Percentiles rank a stretch among this genome's conserved stretches.
Conservation (phyloP, 2,888 invertebrate species). For the Empis livida region DNA sequence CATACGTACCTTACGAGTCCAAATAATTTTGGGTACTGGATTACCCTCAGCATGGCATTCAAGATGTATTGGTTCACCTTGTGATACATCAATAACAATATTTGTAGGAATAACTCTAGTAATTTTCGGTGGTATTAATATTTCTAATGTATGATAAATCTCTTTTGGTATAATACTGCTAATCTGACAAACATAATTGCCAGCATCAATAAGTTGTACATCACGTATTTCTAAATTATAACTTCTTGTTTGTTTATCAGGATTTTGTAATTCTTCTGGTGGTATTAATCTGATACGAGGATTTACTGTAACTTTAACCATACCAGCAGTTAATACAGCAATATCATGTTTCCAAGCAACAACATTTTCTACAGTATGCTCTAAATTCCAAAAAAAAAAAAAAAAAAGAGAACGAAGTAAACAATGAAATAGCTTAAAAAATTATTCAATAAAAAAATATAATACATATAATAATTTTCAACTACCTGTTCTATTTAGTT, state of each 20-base stretch:
- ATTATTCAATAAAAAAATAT: no score
- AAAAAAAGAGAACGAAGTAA: no score
- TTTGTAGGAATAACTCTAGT: slow-evolving; percentile 38
- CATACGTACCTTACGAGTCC: slow-evolving; percentile 38
- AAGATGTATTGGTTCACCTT: slow-evolving; percentile 39
- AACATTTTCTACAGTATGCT: slow-evolving; percentile 24
- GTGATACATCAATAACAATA: slow-evolving; percentile 38
- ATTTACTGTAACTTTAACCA: slow-evolving; percentile 39
- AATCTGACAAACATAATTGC: slow-evolving; percentile 43
- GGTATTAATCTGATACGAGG: slow-evolving; percentile 36
- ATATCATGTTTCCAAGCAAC: slow-evolving; percentile 40
- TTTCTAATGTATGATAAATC: slow-evolving; percentile 41
- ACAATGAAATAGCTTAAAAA: no score
- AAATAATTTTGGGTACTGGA: slow-evolving; percentile 40
- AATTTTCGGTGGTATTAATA: slow-evolving; percentile 43
- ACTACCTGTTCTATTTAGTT: slow-evolving; percentile 37
- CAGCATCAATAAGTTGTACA: slow-evolving; percentile 39
- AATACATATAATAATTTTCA: no score
- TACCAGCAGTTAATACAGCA: slow-evolving; percentile 40
- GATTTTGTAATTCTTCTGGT: slow-evolving; percentile 19
- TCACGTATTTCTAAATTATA: slow-evolving; percentile 40
- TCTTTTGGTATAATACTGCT: slow-evolving; percentile 37
- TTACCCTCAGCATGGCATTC: slow-evolving; percentile 42
- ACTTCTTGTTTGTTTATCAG: slow-evolving; percentile 24
- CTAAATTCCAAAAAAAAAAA: slow-evolving; percentile 1